Conservation (phyloP, 2,888 invertebrate species). For the Himalopsyche anomala region DNA sequence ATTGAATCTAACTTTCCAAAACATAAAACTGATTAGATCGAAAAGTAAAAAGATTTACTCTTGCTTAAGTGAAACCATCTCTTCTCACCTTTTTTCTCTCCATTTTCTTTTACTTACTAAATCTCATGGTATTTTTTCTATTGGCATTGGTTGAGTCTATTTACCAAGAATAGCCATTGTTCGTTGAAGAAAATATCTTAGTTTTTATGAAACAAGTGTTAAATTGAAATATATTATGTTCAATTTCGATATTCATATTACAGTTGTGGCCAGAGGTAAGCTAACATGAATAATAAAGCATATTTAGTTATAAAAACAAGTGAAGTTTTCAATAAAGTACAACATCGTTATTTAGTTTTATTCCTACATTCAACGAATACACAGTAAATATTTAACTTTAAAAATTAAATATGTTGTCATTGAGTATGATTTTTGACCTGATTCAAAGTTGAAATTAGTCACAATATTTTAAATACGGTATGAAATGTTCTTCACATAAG, state of each 20-base stretch:
- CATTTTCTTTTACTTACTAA: constrained; percentile 7
- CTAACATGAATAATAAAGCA: no score
- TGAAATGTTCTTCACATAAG: no score
- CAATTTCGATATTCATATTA: not conserved
- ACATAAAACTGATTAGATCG: constrained; percentile 20
- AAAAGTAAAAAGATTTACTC: constrained; percentile 20
- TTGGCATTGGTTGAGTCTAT: not conserved
- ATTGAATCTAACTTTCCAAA: constrained; percentile 26
- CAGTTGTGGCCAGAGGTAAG: no score
- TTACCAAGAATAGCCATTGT: not conserved
- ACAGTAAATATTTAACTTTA: no score
- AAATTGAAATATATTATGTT: not conserved
- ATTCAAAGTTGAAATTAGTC: no score
- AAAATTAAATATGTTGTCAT: no score
- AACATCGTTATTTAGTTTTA: no score
- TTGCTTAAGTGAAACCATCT: constrained; percentile 4
- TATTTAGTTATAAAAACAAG: no score
- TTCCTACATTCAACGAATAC: no score
- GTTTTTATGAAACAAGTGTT: not conserved
- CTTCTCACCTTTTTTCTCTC: not conserved
- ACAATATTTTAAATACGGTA: no score
- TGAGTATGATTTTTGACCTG: no score
- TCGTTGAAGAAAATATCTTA: not conserved
- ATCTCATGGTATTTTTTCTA: not conserved
- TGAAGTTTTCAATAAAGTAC: no score